phyloP scores from a whole-genome alignment of 2,888 invertebrate genomes.

The Hirtodrosophila cameraria region DNA sequence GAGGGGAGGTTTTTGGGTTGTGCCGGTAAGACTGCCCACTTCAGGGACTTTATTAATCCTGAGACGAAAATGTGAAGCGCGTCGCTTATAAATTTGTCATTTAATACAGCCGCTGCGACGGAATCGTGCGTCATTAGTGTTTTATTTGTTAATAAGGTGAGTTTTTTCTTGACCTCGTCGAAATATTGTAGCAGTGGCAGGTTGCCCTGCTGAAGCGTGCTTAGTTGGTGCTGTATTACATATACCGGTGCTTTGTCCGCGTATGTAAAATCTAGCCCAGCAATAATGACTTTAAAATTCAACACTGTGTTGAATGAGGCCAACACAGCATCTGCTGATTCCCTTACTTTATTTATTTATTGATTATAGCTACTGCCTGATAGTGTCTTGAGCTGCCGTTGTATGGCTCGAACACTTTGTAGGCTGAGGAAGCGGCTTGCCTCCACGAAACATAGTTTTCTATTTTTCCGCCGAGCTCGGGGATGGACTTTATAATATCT shows the following conservation, averaged over 20 bases:
- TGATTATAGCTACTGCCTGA: no score
- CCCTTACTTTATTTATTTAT: not conserved
- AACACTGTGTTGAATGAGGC: no score
- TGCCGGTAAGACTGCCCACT: no score
- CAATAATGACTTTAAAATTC: not conserved
- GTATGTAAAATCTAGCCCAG: not conserved
- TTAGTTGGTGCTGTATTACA: no score
- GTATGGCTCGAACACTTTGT: not conserved
- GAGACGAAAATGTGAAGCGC: no score
- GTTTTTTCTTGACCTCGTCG: no score
- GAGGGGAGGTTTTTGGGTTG: no score
- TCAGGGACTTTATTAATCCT: no score
- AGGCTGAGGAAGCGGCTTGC: not conserved
- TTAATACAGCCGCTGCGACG: not conserved
- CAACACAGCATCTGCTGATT: not conserved
- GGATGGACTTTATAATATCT: not conserved
- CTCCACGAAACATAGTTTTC: not conserved
- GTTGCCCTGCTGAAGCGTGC: no score
- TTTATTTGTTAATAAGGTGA: conserved; percentile 2
- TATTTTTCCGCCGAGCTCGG: not conserved
- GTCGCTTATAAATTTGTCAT: conserved; percentile 8
- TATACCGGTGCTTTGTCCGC: no score
- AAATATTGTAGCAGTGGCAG: no score
- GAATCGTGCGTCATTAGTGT: not conserved
- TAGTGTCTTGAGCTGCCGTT: no score